Evolutionary conservation across 2,797 vertebrate genomes (phyloP).

Genomic region (Chiloscyllium punctatum): DNA sequence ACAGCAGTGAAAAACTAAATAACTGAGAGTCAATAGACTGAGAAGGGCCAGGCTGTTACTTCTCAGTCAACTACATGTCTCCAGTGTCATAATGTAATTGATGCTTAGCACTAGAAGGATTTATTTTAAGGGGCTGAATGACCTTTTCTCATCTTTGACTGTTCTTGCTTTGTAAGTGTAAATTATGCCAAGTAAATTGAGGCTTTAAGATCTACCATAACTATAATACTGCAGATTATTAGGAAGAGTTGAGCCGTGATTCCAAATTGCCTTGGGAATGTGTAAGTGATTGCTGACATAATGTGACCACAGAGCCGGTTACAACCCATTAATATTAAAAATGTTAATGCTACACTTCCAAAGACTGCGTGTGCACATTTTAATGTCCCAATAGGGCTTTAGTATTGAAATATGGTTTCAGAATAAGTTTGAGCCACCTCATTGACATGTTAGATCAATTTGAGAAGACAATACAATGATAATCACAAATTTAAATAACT

Average conservation of each 20-base stretch:
- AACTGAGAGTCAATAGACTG: neutral
- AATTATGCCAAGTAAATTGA: neutral
- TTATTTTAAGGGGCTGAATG: neutral
- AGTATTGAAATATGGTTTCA: neutral
- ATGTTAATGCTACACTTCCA: neutral
- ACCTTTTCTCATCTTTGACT: neutral
- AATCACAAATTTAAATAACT: neutral
- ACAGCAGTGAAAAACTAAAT: neutral
- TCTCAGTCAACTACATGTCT: neutral
- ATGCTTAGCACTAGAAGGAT: neutral
- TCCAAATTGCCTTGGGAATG: neutral
- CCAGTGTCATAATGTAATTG: neutral
- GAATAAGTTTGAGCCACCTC: neutral
- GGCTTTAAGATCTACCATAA: neutral
- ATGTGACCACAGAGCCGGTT: neutral
- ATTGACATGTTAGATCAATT: neutral
- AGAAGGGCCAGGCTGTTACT: neutral
- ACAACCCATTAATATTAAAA: too few species aligned
- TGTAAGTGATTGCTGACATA: neutral
- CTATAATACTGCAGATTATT: too few species aligned
- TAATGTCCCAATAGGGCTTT: neutral
- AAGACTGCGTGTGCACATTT: neutral
- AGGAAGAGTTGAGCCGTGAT: neutral
- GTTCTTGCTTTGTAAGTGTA: neutral
- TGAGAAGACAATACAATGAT: neutral